Conservation (phyloP, 2,113 vertebrate species). For the Piprites chloris region DNA sequence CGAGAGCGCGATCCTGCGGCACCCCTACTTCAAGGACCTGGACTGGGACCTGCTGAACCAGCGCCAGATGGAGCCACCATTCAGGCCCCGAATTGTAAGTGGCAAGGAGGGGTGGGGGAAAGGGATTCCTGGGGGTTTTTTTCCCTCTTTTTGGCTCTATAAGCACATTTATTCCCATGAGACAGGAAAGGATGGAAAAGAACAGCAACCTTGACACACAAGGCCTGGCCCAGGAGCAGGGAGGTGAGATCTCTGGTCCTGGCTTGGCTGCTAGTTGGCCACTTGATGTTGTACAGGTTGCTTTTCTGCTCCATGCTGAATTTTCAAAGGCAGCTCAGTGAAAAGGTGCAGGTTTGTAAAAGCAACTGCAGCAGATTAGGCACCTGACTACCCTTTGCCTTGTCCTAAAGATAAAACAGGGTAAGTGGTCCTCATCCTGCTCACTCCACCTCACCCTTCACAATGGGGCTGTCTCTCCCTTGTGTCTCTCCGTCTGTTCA, state of each 20-base stretch:
- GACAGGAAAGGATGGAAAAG: background rate
- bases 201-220: background rate
- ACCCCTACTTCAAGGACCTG: conserved; percentile 86
- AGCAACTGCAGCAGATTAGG: background rate
- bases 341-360: background rate
- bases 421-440: background rate
- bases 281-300: background rate
- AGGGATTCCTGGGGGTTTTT: fast-evolving
- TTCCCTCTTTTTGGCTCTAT: background rate
- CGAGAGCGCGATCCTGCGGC: conserved; percentile 82
- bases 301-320: background rate
- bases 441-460: background rate
- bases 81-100: conserved; percentile 93
- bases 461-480: background rate
- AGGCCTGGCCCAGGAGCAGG: background rate
- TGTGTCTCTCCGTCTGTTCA: background rate
- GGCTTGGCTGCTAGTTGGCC: background rate
- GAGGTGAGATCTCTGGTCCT: background rate
- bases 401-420: background rate
- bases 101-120: background rate
- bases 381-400: background rate
- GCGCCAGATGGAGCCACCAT: conserved; percentile 89
- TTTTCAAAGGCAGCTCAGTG: background rate
- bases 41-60: conserved; percentile 90
- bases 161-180: background rate